phyloP scores from a whole-genome alignment of 2,797 vertebrate genomes.

The Phrynocephalus guinanensis region DNA sequence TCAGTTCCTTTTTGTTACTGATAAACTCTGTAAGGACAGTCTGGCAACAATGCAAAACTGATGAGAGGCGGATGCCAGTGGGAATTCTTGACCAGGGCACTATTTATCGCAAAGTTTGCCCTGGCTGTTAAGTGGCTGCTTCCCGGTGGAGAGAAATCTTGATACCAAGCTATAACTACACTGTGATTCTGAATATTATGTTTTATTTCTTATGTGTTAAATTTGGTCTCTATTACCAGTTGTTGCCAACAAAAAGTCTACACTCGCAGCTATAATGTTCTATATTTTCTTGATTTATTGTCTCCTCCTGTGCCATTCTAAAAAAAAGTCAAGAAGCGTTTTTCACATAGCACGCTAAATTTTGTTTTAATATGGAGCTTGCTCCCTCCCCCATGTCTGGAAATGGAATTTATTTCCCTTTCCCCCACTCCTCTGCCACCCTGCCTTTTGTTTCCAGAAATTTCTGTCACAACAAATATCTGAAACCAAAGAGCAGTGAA shows the following conservation, averaged over 20 bases:
- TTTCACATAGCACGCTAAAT: not conserved
- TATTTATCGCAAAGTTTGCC: not conserved
- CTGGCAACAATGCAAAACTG: not conserved
- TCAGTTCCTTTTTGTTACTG: no score
- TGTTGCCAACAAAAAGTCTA: not conserved
- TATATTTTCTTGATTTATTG: not conserved
- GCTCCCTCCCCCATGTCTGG: not conserved
- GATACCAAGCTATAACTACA: not conserved
- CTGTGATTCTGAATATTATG: not conserved
- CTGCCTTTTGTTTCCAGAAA: not conserved
- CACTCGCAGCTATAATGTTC: not conserved
- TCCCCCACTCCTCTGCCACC: not conserved
- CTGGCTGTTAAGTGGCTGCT: not conserved
- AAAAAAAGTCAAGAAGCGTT: not conserved
- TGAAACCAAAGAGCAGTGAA: not conserved
- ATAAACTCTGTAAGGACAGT: not conserved
- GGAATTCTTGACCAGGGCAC: not conserved
- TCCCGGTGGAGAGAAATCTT: not conserved
- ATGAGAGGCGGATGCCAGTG: no score
- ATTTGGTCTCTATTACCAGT: not conserved
- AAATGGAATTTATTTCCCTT: not conserved
- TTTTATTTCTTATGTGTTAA: not conserved
- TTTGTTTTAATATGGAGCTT: constrained; percentile 15
- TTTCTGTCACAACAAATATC: not conserved
- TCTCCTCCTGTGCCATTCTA: not conserved